Evolutionary conservation across 2,797 vertebrate genomes (phyloP).

Genomic region (Australoheros facetus): DNA sequence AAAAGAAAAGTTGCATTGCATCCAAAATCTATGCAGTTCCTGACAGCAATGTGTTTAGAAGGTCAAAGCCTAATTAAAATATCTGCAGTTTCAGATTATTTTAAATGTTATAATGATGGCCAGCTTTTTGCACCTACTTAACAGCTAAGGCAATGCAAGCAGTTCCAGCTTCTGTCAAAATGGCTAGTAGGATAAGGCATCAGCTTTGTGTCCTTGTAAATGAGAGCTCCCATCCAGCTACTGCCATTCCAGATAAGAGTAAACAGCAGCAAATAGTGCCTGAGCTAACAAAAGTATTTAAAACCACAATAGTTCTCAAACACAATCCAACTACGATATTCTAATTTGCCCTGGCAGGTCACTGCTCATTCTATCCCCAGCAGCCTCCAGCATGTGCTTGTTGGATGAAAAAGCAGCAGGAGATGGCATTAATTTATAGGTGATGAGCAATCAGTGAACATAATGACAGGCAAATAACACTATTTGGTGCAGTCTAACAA

Average conservation of each 20-base stretch:
- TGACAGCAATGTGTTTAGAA: not conserved
- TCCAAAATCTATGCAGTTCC: not conserved
- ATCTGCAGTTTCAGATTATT: not conserved
- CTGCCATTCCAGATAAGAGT: not conserved
- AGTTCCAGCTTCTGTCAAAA: not conserved
- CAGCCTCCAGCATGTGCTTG: not conserved
- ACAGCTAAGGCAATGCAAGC: not conserved
- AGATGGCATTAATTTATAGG: not conserved
- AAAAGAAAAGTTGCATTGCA: not conserved
- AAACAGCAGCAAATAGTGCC: conserved; percentile 4
- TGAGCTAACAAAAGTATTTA: conserved; percentile 24
- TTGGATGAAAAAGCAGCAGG: not conserved
- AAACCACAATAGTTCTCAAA: conserved; percentile 12
- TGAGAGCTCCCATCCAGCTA: not conserved
- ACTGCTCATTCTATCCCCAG: not conserved
- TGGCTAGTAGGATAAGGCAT: not conserved
- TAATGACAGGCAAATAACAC: conserved; percentile 6
- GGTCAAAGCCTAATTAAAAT: not conserved
- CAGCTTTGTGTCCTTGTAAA: not conserved
- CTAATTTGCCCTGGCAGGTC: conserved; percentile 12
- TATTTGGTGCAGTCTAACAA: not conserved
- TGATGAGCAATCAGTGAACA: not conserved
- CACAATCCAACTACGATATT: not conserved
- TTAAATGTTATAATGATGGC: not conserved
- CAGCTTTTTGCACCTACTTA: not conserved